Evolutionary conservation across 2,888 invertebrate genomes (phyloP), one percentile per base, ranked within the genome.

Genomic region (Cosmia trapezina): DNA sequence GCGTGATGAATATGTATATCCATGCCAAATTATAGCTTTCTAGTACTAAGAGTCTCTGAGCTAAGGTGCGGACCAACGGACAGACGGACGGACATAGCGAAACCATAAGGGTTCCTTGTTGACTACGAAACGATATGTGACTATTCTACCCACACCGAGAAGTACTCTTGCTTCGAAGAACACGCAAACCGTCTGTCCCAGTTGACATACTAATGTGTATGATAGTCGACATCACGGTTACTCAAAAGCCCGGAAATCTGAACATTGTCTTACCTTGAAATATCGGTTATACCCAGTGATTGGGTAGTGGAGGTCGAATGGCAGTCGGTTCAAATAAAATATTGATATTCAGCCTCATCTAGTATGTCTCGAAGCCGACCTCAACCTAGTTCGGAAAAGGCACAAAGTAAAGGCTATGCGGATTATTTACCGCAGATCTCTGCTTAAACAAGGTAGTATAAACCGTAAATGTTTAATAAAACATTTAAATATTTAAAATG

Each of bases 291-390:
- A 59, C 3, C 19, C 8, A 53, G 47, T 53, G 60, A 78, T 70
- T 74, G 60, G 47, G 60, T 54, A 33, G 22, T 4, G 14, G 33
- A 78, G 70, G 63, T 60, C 51, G 72, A 43, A 60, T 78, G 43
- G 22, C 22, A 78, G 59, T 49, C 60, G 47, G 22, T 69, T 22
- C 41, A 22, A 19, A n/a, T 78, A 70, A 70, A 76, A 60, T 78
- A 75, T 74, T 70, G 78, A 68, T 68, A 77, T 53, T 60, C 53
- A 60, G 47, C 43, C 57, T 59, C 73, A 77, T 60, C 57, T 78
- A 14, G 12, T 45, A 60, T n/a, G 41, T 60, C 59, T 70, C 33
- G 41, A 54, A 60, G 41, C 12, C 7, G 33, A 70, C 60, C 71
- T 75, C 71, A 71, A 49, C 49, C 33, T 78, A 70, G 37, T 28